Conservation (phyloP, 2,113 vertebrate genomes). For the Pelodiscus sinensis region DNA sequence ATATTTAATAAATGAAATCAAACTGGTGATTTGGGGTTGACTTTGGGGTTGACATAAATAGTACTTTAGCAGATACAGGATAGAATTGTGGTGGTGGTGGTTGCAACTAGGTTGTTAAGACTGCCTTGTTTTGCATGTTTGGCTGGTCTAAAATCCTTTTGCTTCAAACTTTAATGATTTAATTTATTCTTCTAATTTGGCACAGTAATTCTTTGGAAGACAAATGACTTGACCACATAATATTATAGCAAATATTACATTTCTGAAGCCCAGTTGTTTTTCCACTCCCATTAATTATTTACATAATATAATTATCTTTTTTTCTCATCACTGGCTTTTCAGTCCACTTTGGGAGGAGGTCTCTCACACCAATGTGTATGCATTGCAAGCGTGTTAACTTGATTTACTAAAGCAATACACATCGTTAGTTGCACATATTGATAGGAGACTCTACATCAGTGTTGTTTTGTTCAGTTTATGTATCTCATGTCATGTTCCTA, state of each 20-base stretch:
- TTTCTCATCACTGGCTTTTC: neutral
- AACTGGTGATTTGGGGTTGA: too few species aligned
- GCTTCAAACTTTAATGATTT: neutral
- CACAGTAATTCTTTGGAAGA: neutral
- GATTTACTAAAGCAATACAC: neutral
- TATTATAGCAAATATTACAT: neutral
- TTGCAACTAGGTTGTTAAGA: too few species aligned
- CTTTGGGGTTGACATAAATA: too few species aligned
- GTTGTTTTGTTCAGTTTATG: neutral
- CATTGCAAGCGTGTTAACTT: neutral
- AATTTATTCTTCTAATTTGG: neutral
- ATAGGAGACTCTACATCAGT: neutral
- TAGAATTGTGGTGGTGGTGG: too few species aligned
- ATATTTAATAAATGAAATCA: too few species aligned
- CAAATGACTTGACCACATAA: neutral
- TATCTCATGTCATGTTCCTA: neutral
- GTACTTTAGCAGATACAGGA: too few species aligned
- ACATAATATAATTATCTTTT: neutral
- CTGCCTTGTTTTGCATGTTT: too few species aligned
- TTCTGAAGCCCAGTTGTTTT: neutral
- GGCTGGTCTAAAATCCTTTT: neutral
- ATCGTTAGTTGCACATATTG: neutral
- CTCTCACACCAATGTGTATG: rapidly evolving
- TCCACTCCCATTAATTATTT: neutral
- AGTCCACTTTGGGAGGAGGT: neutral